Evolutionary conservation across 2,888 invertebrate genomes (phyloP).

Genomic region (Apantesis nais): DNA sequence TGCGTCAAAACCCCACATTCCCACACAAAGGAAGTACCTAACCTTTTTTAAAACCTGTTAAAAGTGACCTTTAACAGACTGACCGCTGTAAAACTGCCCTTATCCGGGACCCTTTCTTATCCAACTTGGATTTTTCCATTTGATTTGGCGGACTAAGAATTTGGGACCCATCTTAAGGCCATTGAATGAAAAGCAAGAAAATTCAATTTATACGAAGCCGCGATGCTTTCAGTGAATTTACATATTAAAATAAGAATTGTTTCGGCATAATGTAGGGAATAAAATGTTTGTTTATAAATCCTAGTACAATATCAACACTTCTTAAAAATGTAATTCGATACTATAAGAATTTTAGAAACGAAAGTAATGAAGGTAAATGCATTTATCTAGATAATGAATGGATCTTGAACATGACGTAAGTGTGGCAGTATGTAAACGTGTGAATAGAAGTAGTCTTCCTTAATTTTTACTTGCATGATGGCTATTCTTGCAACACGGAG

Average conservation of each 20-base stretch:
- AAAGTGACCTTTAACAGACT: slow-evolving; percentile 55
- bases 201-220: slow-evolving; percentile 58
- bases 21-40: slow-evolving; percentile 48
- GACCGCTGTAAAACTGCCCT: slow-evolving; percentile 57
- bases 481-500: no score
- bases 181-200: slow-evolving; percentile 56
- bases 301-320: slow-evolving; percentile 26
- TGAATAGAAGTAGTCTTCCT: no score
- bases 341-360: slow-evolving; percentile 17
- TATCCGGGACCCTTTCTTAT: slow-evolving; percentile 60
- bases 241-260: slow-evolving; percentile 54
- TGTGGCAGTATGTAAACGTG: neutral
- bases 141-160: slow-evolving; percentile 59
- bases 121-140: slow-evolving; percentile 63
- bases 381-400: neutral
- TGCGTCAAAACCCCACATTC: slow-evolving; percentile 46
- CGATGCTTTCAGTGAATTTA: slow-evolving; percentile 50
- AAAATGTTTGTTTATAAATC: slow-evolving; percentile 42
- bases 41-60: slow-evolving; percentile 59
- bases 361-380: neutral
- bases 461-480: no score
- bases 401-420: neutral
- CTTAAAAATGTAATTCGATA: slow-evolving; percentile 24
- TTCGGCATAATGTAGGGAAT: slow-evolving; percentile 40
- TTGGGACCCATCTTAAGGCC: slow-evolving; percentile 55